Evolutionary conservation across 30 jellyfish, hydroid and myxozoan species (phyloP).

Genomic region (Calvadosia cruxmelitensis): DNA sequence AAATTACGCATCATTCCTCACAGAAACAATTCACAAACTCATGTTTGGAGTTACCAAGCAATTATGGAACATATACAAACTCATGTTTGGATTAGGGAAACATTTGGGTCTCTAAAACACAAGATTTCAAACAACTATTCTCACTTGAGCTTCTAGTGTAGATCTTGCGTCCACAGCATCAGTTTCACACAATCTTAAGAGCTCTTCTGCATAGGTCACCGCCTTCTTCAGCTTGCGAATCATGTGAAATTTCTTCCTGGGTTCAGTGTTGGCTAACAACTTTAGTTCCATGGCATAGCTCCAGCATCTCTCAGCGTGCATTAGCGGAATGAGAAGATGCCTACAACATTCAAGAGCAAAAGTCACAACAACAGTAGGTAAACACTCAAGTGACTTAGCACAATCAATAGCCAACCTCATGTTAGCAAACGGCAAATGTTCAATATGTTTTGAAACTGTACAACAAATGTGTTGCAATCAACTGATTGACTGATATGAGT

Average conservation of each 20-base stretch:
- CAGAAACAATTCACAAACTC: too few relatives aligned
- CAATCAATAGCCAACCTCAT: neutral
- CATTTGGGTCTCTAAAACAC: too few relatives aligned
- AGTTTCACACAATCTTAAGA: slow-evolving; percentile 50
- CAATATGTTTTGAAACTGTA: neutral
- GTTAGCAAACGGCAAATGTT: too few relatives aligned
- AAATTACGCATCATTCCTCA: too few relatives aligned
- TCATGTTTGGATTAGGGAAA: too few relatives aligned
- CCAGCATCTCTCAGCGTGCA: slow-evolving; percentile 98
- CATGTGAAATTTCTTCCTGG: slow-evolving; percentile 96
- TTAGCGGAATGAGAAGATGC: slow-evolving; percentile 54
- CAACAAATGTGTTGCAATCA: neutral
- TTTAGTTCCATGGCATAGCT: slow-evolving; percentile 98
- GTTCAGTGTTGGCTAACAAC: slow-evolving; percentile 94
- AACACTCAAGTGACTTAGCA: too few relatives aligned
- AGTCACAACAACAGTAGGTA: neutral
- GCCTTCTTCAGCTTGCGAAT: slow-evolving; percentile 86
- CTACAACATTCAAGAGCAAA: slow-evolving; percentile 17
- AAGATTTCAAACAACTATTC: too few relatives aligned
- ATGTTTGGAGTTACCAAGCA: too few relatives aligned
- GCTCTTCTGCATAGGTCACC: slow-evolving; percentile 79
- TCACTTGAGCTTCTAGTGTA: slow-evolving; percentile 87
- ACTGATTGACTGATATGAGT: neutral
- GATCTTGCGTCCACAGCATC: slow-evolving; percentile 92
- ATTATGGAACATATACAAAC: too few relatives aligned